Conservation (phyloP, 1,140 invertebrate genomes). For the Drosophila funebris region DNA sequence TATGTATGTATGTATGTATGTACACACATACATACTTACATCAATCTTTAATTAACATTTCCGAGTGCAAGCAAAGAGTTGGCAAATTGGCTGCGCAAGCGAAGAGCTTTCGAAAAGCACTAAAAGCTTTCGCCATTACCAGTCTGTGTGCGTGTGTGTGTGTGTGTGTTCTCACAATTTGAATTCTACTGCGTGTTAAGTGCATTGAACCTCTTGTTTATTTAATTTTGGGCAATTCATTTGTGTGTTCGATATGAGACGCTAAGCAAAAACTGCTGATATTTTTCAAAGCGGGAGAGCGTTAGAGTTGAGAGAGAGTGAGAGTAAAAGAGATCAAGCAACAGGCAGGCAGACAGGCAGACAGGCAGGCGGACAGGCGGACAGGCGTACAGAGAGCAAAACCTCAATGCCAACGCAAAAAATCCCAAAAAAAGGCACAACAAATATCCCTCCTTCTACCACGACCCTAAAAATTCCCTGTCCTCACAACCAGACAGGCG, state of each 20-base stretch:
- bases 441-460: constrained; percentile 5
- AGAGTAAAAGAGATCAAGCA: neutral
- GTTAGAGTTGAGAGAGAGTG: neutral
- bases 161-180: constrained; percentile 46
- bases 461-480: neutral
- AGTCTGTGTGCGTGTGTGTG: constrained; percentile 16
- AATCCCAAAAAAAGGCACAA: constrained; percentile 4
- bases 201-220: constrained; percentile 80
- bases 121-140: constrained; percentile 30
- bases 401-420: constrained; percentile 60
- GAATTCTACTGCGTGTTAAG: constrained; percentile 74
- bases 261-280: constrained; percentile 63
- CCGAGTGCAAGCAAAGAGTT: constrained; percentile 13
- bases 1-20: neutral
- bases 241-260: constrained; percentile 49
- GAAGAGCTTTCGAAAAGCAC: constrained; percentile 9
- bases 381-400: too few species aligned
- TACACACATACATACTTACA: neutral
- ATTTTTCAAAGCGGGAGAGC: constrained; percentile 31
- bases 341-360: too few species aligned
- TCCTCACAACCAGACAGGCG: neutral
- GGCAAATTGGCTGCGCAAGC: constrained; percentile 10
- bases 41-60: constrained; percentile 18
- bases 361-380: too few species aligned
- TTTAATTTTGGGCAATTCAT: constrained; percentile 55